These are phyloP conservation scores for Drosophila incognita DNA, from an alignment of 2,888 invertebrate genomes.

Conservation along the genomic window DNA sequence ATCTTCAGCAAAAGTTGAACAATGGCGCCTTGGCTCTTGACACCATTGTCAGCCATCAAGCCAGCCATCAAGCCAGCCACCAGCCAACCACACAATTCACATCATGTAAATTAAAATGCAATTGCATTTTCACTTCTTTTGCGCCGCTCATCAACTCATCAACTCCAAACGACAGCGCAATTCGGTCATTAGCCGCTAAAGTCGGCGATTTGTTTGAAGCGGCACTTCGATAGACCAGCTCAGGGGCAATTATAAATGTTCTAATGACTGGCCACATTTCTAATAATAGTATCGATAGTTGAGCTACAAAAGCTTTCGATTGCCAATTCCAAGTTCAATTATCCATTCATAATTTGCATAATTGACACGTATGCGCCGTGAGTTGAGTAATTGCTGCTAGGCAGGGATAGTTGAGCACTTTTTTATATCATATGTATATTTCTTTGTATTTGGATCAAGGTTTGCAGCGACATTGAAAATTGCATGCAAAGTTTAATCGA, in stretches of 20 bases:
- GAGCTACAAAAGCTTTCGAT: constrained; percentile 28
- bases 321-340: constrained; percentile 42
- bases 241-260: constrained; percentile 23
- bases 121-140: constrained; percentile 75
- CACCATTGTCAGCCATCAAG: constrained; percentile 54
- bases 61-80: constrained; percentile 18
- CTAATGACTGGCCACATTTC: constrained; percentile 9
- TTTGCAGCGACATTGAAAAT: constrained; percentile 71
- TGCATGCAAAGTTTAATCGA: constrained; percentile 74
- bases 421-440: constrained; percentile 28
- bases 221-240: constrained; percentile 5
- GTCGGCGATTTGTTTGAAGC: constrained; percentile 14
- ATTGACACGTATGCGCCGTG: constrained; percentile 36
- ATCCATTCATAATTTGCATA: constrained; percentile 60
- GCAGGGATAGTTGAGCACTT: constrained; percentile 18
- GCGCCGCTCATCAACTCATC: constrained; percentile 42
- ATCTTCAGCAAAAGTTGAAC: constrained; percentile 28
- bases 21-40: constrained; percentile 71
- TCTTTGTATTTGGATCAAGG: constrained; percentile 58
- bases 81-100: constrained; percentile 66
- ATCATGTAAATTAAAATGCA: constrained; percentile 78
- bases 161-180: constrained; percentile 16
- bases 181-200: constrained; percentile 36
- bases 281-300: constrained; percentile 27
- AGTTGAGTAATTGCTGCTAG: constrained; percentile 35